Evolutionary conservation across 2,113 vertebrate species (phyloP), one percentile per base, ranked within the genome.

Genomic region (Erythrocercus mccallii): DNA sequence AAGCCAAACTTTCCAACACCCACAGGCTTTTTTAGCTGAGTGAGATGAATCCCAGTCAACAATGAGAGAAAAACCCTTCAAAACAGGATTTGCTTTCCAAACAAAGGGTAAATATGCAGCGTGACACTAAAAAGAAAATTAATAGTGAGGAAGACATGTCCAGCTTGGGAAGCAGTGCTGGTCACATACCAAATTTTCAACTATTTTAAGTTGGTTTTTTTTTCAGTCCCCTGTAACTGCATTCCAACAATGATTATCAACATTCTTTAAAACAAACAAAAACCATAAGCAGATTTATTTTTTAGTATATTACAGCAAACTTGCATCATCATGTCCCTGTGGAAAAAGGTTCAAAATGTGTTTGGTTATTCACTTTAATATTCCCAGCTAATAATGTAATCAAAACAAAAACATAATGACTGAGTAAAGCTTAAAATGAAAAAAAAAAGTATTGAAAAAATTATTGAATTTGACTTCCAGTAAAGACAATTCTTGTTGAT

Each of bases 221-320:
- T 62, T 72, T 68, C 3, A 0, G 8, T 44, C n/a, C 27, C 3
- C n/a, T 37, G 3, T 58, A 9, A 33, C 11, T 50, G 11, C 10
- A 17, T 38, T 72, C 23, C 13, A 44, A 6, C 6, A 71, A 24
- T 5, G 6, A 37, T 12, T 62, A 38, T 15, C 11, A 53, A 5
- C 5, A 15, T 53, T 48, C 12, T 56, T 72, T 31, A 90, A 77
- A 85, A 23, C 7, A 20, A 71, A 9, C 33, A 16, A 35, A 30
- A 35, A 4, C 2, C 20, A 25, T 15, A 51, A 53, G 4, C 2
- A 61, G 11, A 28, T 6, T 37, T 44, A 3, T 1, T 33, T 70
- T 76, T 48, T 53, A 61, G 15, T 38, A 6, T 22, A 35, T 35
- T 16, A 18, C 68, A 66, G 14, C 10, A 60, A 91, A 66, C 15